Evolutionary conservation across 1,140 invertebrate species (phyloP).

Genomic region (Watersipora subatra): DNA sequence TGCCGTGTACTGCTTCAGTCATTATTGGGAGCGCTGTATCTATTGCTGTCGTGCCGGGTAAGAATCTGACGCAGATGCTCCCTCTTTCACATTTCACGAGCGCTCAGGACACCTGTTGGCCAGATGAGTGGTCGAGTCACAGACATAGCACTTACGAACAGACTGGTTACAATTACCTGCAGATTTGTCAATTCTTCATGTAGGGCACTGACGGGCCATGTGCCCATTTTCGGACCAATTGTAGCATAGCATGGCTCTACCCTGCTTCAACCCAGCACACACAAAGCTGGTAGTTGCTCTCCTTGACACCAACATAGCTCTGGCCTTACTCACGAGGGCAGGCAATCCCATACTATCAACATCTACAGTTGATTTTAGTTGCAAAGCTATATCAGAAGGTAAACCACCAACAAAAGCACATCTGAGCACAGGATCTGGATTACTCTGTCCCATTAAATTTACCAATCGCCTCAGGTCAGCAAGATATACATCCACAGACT

Average conservation of each 20-base stretch:
- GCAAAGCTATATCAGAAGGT: background rate
- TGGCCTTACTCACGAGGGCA: background rate
- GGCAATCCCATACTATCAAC: background rate
- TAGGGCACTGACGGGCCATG: background rate
- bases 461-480: background rate
- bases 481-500: background rate
- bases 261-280: background rate
- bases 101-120: background rate
- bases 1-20: background rate
- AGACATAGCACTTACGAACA: background rate
- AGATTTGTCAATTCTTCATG: background rate
- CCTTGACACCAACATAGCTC: background rate
- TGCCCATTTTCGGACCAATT: background rate
- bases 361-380: background rate
- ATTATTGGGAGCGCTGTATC: background rate
- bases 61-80: background rate
- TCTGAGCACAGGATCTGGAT: background rate
- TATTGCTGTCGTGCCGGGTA: background rate
- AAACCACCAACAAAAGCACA: background rate
- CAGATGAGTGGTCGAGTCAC: background rate
- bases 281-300: background rate
- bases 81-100: background rate
- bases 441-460: background rate
- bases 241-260: background rate
- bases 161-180: background rate